Evolutionary conservation across 2,797 vertebrate species (phyloP), one percentile per base, ranked within the genome.

Genomic region (Heterohyrax brucei): DNA sequence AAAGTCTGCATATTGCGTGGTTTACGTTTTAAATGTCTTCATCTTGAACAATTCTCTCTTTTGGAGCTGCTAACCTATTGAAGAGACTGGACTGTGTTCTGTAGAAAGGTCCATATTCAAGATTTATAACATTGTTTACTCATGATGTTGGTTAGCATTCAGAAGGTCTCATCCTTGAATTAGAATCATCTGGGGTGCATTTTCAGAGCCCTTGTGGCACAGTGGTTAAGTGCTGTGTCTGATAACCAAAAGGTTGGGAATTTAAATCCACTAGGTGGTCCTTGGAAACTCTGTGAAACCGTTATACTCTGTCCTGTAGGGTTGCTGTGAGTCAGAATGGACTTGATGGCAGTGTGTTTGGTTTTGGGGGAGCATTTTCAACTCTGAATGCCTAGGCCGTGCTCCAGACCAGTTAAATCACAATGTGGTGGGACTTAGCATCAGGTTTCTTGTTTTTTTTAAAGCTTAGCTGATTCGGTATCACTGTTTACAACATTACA

Each of bases 41-140:
- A 44, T 89, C 28, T 80, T 87, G 39, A 5, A 10, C 53, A 33
- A 5, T 53, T 53, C 22, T 79, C 68, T 59, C 3, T 73, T 79
- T 30, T 68, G 30, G 24, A 56, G 30, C 50, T 5, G 7, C 66
- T 68, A 72, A 53, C 91, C 80, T 92, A 28, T 44, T 70, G 28
- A 94, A 72, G 76, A 83, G 9, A 62, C 30, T 26, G 48, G 10
- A 59, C 77, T 10, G 39, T 48, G 64, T 78, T 16, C 30, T 70
- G 30, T 86, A 44, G 68, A 85, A n/a, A 66, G 26, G 89, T 84
- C 56, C 24, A 68, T 50, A 44, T 87, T 78, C 7, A 68, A 12
- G 28, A 70, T 96, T 83, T 96, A n/a, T 94, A 10, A 76, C 10
- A 53, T 70, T 66, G 22, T 73, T 91, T 94, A 12, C 14, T 56